Evolutionary conservation across 2,113 vertebrate genomes (phyloP).

Genomic region (Amblyopsis rosae): DNA sequence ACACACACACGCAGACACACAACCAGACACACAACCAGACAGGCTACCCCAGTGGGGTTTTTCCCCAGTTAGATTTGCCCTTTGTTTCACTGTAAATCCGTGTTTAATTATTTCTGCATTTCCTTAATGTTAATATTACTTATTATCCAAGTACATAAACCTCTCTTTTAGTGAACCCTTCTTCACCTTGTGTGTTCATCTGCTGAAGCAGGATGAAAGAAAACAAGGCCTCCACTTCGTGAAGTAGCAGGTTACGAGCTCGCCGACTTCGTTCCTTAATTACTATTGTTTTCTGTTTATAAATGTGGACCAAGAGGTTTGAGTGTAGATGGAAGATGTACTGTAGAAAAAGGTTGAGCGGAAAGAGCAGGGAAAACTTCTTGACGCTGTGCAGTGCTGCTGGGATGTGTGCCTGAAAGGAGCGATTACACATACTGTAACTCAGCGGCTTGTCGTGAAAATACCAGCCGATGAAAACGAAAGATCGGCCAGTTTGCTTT

Average conservation of each 20-base stretch:
- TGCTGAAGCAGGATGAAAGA: slow-evolving; percentile 42
- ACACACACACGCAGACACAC: neutral
- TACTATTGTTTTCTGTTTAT: slow-evolving; percentile 68
- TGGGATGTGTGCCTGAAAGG: slow-evolving; percentile 44
- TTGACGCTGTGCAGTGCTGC: slow-evolving; percentile 40
- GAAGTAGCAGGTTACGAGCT: slow-evolving; percentile 60
- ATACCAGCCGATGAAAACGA: slow-evolving; percentile 48
- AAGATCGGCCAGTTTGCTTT: slow-evolving; percentile 34
- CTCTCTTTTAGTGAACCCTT: slow-evolving; percentile 63
- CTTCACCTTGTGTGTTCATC: slow-evolving; percentile 61
- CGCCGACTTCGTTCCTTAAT: slow-evolving; percentile 56
- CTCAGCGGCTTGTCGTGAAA: slow-evolving; percentile 53
- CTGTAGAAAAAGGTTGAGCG: neutral
- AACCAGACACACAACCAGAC: no score
- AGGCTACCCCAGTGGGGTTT: neutral
- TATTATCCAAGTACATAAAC: slow-evolving; percentile 62
- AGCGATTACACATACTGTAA: slow-evolving; percentile 39
- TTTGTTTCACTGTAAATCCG: slow-evolving; percentile 28
- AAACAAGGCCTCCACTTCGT: slow-evolving; percentile 45
- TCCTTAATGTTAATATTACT: slow-evolving; percentile 57
- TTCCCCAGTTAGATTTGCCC: slow-evolving; percentile 33
- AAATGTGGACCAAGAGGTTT: slow-evolving; percentile 60
- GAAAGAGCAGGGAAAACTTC: slow-evolving; percentile 8
- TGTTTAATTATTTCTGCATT: slow-evolving; percentile 64
- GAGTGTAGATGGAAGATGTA: slow-evolving; percentile 25